Conservation (phyloP, 2,888 invertebrate species). For the Quadriops clusia region DNA sequence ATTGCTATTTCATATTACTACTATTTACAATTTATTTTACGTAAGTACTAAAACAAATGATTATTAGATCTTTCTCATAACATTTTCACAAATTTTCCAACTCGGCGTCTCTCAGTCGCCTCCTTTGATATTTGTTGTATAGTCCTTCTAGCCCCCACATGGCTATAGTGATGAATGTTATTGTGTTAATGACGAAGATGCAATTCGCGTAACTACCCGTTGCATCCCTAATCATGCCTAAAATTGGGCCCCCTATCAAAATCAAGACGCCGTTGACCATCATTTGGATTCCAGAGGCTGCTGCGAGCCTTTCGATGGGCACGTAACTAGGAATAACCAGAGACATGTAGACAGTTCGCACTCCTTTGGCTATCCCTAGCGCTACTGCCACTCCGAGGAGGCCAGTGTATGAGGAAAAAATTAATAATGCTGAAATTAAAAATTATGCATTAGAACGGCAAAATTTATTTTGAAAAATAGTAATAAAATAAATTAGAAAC, state of each 20-base stretch:
- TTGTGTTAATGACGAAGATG: constrained; percentile 47
- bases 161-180: constrained; percentile 46
- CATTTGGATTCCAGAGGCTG: constrained; percentile 60
- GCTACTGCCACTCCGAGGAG: constrained; percentile 42
- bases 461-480: constrained; percentile 1
- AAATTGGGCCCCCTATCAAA: constrained; percentile 46
- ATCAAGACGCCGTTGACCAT: constrained; percentile 53
- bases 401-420: constrained; percentile 28
- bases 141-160: constrained; percentile 44
- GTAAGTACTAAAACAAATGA: constrained; percentile 2
- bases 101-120: too few species aligned
- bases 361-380: constrained; percentile 56
- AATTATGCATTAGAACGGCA: background rate
- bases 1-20: too few species aligned
- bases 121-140: constrained; percentile 12
- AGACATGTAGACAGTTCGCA: constrained; percentile 57
- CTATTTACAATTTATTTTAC: too few species aligned
- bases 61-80: constrained; percentile 2
- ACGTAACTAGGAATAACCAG: constrained; percentile 57
- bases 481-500: constrained; percentile 22
- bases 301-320: constrained; percentile 51
- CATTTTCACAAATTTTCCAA: too few species aligned
- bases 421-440: constrained; percentile 31
- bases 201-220: constrained; percentile 49
- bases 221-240: constrained; percentile 51